Conservation (phyloP, 2,797 vertebrate species). For the Ara ararauna region DNA sequence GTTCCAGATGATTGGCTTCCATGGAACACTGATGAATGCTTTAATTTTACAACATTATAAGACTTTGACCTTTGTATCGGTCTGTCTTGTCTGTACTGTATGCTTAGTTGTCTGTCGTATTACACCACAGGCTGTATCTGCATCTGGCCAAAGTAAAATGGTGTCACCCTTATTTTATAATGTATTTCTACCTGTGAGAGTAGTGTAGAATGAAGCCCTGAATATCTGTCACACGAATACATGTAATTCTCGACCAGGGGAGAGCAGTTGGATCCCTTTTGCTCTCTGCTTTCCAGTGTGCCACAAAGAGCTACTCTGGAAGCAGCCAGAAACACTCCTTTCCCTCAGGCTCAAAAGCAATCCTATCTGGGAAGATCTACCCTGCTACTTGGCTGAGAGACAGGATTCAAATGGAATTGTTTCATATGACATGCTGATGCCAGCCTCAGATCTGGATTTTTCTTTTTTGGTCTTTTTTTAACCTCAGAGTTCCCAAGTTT, state of each 20-base stretch:
- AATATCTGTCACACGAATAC: background rate
- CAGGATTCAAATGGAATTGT: constrained; percentile 61
- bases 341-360: constrained; percentile 55
- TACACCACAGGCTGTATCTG: background rate
- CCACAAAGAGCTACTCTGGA: constrained; percentile 44
- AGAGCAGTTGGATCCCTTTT: background rate
- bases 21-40: background rate
- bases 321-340: constrained; percentile 58
- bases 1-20: background rate
- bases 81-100: background rate
- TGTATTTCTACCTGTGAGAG: background rate
- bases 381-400: constrained; percentile 54
- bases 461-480: constrained; percentile 46
- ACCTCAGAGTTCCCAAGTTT: constrained; percentile 3
- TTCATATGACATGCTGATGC: constrained; percentile 54
- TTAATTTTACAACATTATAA: background rate
- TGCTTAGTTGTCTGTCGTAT: accelerated
- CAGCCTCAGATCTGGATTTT: constrained; percentile 51
- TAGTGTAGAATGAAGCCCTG: background rate
- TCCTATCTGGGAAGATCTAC: constrained; percentile 67
- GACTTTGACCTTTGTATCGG: background rate
- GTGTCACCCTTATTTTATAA: background rate
- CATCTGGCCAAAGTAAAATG: background rate
- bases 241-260: background rate
- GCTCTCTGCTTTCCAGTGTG: constrained; percentile 46